phyloP scores from a whole-genome alignment of 2,113 vertebrate species.

The Miniopterus natalensis region DNA sequence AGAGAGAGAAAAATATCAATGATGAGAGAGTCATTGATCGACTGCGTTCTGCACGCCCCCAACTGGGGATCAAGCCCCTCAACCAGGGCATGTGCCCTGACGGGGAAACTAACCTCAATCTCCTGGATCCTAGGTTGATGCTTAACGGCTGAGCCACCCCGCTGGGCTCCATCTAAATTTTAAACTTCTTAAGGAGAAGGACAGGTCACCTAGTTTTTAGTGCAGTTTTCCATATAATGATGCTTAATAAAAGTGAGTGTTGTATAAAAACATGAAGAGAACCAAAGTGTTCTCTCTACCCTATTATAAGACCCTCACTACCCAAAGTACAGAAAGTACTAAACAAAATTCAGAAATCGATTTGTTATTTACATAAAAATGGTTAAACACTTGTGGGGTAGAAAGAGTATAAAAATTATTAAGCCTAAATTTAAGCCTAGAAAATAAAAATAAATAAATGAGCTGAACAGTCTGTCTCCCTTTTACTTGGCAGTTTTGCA shows the following conservation, averaged over 20 bases:
- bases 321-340: neutral
- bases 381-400: neutral
- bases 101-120: too few relatives aligned
- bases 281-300: neutral
- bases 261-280: neutral
- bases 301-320: neutral
- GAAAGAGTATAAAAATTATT: neutral
- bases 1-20: too few relatives aligned
- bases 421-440: constrained; percentile 33
- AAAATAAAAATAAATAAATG: neutral
- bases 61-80: too few relatives aligned
- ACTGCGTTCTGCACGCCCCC: too few relatives aligned
- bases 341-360: constrained; percentile 10
- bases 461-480: neutral
- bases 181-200: neutral
- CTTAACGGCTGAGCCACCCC: too few relatives aligned
- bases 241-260: neutral
- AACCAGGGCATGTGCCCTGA: too few relatives aligned
- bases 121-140: too few relatives aligned
- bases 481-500: neutral
- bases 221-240: neutral
- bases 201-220: neutral
- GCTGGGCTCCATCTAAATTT: neutral
- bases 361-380: constrained; percentile 24
- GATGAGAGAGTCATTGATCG: too few relatives aligned